Evolutionary conservation across 2,797 vertebrate species (phyloP), one percentile per base, ranked within the genome.

Genomic region (Pseudotriccus pelzelni): DNA sequence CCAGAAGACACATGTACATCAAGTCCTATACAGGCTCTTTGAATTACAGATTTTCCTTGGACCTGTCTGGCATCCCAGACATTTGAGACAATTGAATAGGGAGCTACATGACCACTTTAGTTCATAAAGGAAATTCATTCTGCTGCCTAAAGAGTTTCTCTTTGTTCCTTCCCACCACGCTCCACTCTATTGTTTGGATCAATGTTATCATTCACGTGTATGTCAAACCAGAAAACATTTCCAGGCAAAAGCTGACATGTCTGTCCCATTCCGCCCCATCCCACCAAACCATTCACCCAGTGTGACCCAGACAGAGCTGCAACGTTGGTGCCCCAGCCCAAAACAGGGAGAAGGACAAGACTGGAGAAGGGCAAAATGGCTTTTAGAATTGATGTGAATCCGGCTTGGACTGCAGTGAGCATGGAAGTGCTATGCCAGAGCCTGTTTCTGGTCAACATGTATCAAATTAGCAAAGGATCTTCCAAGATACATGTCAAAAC

Each of bases 401-500:
- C 52, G 32, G 18, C 1, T 5, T 2, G 1, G 44, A 74, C 12
- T 15, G 62, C 55, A 59, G 59, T 2, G 6, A 47, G 17, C 43
- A 32, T 2, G 10, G 6, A 77, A 70, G 4, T 25, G 28, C 47
- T 52, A 23, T 0, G 1, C 8, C 30, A 56, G 27, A 67, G 36
- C 23, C 49, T 60, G 27, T 27, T 72, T 53, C 62, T 17, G 67
- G 22, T 17, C 75, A 91, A 27, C 28, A 32, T 34, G 34, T 10
- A 56, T 56, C 72, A 75, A 34, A 36, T 25, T 6, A 56, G 76
- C 46, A 49, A 21, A 83, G 47, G 9, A 32, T 77, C 49, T 49
- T 81, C 74, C 28, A 74, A 70, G 87, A 62, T 7, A 17, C 2
- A 14, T 1, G 3, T 49, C 69, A 80, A 64, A 82, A 50, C 16